A percentile compares a stretch with the other conserved stretches of the same genome.
Conservation (phyloP, 2,888 invertebrate species). For the Apodemia duryi region DNA sequence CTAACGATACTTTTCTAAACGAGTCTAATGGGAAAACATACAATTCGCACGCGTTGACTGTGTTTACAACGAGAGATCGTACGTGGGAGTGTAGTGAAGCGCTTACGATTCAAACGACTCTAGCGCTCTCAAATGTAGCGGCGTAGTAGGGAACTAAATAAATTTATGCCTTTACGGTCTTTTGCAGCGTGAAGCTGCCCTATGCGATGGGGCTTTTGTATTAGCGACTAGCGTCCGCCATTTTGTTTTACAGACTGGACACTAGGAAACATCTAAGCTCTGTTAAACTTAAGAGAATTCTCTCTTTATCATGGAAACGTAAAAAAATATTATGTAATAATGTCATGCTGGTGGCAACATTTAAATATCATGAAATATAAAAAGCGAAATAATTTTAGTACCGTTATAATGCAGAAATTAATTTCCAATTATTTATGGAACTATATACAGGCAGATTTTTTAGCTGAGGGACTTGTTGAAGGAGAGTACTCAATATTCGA, state of each 20-base stretch:
- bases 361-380: no score
- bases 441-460: no score
- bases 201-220: slow-evolving; percentile 41
- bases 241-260: slow-evolving; percentile 50
- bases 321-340: no score
- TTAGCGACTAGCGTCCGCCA: slow-evolving; percentile 48
- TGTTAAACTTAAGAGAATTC: neutral
- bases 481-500: no score
- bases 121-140: slow-evolving; percentile 51
- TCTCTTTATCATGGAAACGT: no score
- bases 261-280: slow-evolving; percentile 6
- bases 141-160: slow-evolving; percentile 60
- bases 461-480: no score
- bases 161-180: slow-evolving; percentile 35
- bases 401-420: no score
- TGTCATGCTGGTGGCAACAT: no score
- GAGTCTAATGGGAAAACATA: slow-evolving; percentile 41
- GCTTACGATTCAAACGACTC: slow-evolving; percentile 44
- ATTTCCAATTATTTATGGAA: no score
- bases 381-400: no score
- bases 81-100: slow-evolving; percentile 69
- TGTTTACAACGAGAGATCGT: slow-evolving; percentile 69
- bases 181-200: slow-evolving; percentile 41
- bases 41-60: slow-evolving; percentile 50
- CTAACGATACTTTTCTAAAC: slow-evolving; percentile 47